phyloP scores from a whole-genome alignment of 2,888 invertebrate genomes.

The Capitulum mitella region DNA sequence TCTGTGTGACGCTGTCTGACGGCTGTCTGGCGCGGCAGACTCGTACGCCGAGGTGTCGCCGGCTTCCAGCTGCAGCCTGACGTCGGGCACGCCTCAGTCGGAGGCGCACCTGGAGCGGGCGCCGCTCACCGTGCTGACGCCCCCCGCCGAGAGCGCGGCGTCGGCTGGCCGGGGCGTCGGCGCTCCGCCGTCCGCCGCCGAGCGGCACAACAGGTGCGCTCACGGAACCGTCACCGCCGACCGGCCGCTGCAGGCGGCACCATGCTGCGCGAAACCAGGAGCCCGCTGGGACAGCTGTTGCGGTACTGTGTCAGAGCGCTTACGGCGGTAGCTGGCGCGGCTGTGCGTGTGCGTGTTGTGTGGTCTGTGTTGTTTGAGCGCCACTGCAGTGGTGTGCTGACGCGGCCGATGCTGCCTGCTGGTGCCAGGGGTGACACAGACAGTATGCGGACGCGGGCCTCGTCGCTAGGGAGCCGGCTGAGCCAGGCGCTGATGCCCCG shows the following conservation, averaged over 20 bases:
- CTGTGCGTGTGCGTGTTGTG: too few relatives aligned
- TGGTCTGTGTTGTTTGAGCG: too few relatives aligned
- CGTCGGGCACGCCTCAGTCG: slow-evolving; percentile 2
- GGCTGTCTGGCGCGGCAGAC: neutral
- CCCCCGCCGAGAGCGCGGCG: neutral
- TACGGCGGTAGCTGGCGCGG: too few relatives aligned
- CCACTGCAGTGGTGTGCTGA: too few relatives aligned
- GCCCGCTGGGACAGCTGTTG: too few relatives aligned
- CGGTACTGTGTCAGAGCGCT: too few relatives aligned
- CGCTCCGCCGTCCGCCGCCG: neutral
- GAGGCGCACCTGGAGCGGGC: slow-evolving; percentile 3
- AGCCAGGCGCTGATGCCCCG: slow-evolving; percentile 8
- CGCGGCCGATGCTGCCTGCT: neutral
- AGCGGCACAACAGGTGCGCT: neutral
- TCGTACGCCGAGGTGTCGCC: slow-evolving; percentile 19
- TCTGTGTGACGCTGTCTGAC: too few relatives aligned
- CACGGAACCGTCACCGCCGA: too few relatives aligned
- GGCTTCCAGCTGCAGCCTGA: neutral
- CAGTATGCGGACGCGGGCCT: neutral
- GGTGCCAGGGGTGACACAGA: neutral
- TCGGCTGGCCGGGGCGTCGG: neutral
- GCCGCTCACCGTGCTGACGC: slow-evolving; percentile 15
- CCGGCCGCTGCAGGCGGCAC: too few relatives aligned
- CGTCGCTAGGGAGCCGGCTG: slow-evolving; percentile 9
- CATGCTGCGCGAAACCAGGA: too few relatives aligned